Evolutionary conservation across 2,113 vertebrate genomes (phyloP).

Genomic region (Mohoua ochrocephala): DNA sequence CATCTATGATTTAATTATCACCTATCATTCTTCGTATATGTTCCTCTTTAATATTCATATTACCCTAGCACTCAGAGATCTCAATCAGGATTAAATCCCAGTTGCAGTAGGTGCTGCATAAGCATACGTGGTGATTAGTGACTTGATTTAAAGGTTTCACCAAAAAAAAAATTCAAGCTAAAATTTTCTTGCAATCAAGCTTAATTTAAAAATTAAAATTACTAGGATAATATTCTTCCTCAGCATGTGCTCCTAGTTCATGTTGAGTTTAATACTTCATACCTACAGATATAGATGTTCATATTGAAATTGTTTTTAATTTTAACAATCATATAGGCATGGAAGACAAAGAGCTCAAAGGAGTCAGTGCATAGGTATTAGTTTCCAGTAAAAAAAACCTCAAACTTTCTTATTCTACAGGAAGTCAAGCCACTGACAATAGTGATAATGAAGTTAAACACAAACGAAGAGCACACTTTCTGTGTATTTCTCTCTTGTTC

Average conservation of each 20-base stretch:
- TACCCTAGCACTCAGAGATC: background rate
- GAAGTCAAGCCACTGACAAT: background rate
- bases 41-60: slow-evolving; percentile 59
- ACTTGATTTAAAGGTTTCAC: background rate
- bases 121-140: background rate
- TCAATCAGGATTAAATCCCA: slow-evolving; percentile 1
- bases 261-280: background rate
- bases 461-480: background rate
- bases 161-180: background rate
- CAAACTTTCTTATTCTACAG: background rate
- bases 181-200: background rate
- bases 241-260: background rate
- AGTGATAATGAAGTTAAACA: background rate
- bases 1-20: slow-evolving; percentile 54
- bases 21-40: slow-evolving; percentile 42
- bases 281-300: background rate
- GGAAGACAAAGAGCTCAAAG: background rate
- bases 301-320: background rate
- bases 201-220: background rate
- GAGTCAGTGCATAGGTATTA: background rate
- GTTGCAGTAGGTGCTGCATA: slow-evolving; percentile 18
- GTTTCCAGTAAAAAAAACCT: accelerated
- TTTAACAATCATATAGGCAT: background rate
- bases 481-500: background rate
- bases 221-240: background rate